Evolutionary conservation across 2,797 vertebrate species (phyloP), one percentile per base, ranked within the genome.

Genomic region (Eidolon dupreanum): DNA sequence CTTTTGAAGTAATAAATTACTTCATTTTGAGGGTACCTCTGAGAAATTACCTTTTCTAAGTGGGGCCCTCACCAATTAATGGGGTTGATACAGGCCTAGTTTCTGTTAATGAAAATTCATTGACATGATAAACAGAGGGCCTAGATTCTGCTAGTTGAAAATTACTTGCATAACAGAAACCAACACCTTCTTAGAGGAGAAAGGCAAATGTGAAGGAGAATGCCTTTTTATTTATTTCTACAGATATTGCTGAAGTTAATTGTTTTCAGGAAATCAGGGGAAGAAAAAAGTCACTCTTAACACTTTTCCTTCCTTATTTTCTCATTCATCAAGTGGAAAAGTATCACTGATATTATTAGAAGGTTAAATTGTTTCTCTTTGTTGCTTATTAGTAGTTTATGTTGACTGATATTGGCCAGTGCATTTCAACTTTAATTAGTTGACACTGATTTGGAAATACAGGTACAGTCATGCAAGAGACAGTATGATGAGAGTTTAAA

Each of bases 391-490:
- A 68, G 31, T 89, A 85, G 55, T 87, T 94, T 11, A 11, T 78
- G 31, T 88, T 96, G 59, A 87, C 24, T 96, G 68, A 17, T 63
- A 78, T 82, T 46, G 49, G 61, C 3, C 26, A 93, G 19, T 90
- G 20, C 51, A n/a, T 87, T 97, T 92, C 93, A 71, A 93, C 63
- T 92, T 89, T 13, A 89, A 61, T 28, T 5, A 73, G n/a, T 90
- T 73, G 36, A 59, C 20, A 63, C 11, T 96, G 59, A 33, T 97
- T 96, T 95, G 73, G 88, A 96, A 92, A 51, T 65, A 86, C 70
- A 93, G 59, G 71, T 93, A 65, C 15, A 31, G 49, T 93, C 89
- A 92, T 94, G 75, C 61, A 92, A 78, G 49, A 90, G 49, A 87
- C 13, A 68, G 10, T 90, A 49, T 59, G 55, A 61, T 93, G 74